These are phyloP conservation scores for Bubo blakistoni DNA, from an alignment of 2,113 vertebrate species.

Conservation along the genomic window DNA sequence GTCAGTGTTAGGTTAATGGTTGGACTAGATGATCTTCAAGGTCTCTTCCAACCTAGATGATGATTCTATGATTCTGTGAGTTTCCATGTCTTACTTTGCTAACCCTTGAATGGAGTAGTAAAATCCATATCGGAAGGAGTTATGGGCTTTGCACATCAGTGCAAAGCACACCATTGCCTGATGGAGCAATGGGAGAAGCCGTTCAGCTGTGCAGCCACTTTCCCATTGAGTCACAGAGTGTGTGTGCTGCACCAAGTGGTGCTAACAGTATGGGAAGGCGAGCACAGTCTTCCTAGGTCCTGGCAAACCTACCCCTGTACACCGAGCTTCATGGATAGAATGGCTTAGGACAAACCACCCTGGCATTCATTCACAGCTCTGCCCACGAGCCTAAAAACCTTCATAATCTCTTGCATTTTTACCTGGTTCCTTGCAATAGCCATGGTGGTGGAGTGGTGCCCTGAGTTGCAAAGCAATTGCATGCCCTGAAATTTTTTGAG, in stretches of 20 bases:
- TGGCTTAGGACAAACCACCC: not conserved
- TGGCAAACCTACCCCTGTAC: not conserved
- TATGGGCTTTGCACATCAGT: not conserved
- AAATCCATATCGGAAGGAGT: not conserved
- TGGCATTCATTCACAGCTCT: not conserved
- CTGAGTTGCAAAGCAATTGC: not conserved
- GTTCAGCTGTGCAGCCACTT: not conserved
- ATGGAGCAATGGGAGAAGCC: not conserved
- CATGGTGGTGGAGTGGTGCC: not conserved
- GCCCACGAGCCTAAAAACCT: not conserved
- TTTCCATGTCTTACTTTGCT: not conserved
- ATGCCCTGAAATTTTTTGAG: not conserved
- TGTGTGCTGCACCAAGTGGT: rapidly evolving
- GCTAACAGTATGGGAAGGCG: not conserved
- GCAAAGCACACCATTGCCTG: not conserved
- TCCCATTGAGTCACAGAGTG: rapidly evolving
- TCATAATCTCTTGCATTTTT: not conserved
- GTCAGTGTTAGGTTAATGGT: no score
- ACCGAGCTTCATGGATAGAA: rapidly evolving
- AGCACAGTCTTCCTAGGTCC: rapidly evolving
- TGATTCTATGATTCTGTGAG: not conserved
- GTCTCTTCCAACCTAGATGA: no score
- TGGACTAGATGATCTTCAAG: no score
- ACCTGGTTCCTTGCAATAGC: not conserved
- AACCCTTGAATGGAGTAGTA: not conserved